Base-by-base conservation (phyloP, 2,113 vertebrate genomes). In the Atrichornis clamosus region DNA sequence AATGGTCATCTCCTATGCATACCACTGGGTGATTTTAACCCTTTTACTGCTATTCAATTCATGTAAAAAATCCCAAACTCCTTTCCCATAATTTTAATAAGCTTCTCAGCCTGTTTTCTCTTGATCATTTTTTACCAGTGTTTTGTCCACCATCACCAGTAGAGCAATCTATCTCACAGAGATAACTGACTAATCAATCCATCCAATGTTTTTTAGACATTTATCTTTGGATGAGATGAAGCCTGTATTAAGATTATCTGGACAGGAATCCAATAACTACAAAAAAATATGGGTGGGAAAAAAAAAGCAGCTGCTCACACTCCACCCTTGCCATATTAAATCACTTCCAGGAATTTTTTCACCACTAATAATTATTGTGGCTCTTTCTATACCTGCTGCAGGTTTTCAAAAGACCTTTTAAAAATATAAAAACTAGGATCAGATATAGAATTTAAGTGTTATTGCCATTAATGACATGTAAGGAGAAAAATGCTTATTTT, bases 21-120 rank as follows among this genome's bases (percentile, higher is more conserved):
- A 23, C 5, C 0, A 0, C 11, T 30, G n/a, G 53, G 30, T n/a
- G 18, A 49, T 50, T 91, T 74, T 35, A 72, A 76, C 11, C 4
- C 11, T 30, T 41, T 65, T n/a, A 53, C 12, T 77, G 7, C 10
- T 30, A 32, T 52, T 69, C 67, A 75, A 72, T 37, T 67, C 0
- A 60, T 3, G 2, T 28, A 11, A 68, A 87, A 60, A 58, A 5
- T 0, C 6, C 1, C 6, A 20, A 77, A 32, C 4, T 55, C 30
- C 37, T 86, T 26, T 42, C 35, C 28, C 12, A 23, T 49, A 26
- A 41, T 41, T 76, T 65, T 35, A 76, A 72, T n/a, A 26, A 32
- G 4, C 6, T 76, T 52, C 35, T 79, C 37, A n/a, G 15, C 9
- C 24, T 63, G 5, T 76, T 74, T 84, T 47, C 18, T 59, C 30